Evolutionary conservation across 1,140 invertebrate genomes (phyloP).

Genomic region (Cepaea nemoralis): DNA sequence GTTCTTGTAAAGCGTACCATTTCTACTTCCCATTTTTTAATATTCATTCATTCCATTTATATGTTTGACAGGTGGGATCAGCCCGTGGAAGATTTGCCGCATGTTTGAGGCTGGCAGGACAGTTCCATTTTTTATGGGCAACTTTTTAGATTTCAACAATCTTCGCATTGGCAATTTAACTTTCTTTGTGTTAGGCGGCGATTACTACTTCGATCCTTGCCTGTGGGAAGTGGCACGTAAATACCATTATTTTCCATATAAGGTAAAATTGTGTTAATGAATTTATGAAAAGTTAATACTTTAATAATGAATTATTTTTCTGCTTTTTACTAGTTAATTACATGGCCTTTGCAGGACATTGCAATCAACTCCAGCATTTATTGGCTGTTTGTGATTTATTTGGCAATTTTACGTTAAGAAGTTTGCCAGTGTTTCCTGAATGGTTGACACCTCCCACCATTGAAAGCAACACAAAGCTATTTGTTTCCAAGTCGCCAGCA

Average conservation of each 20-base stretch:
- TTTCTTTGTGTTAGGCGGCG: constrained; percentile 31
- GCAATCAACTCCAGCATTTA: no score
- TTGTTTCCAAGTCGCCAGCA: no score
- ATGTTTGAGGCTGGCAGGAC: constrained; percentile 36
- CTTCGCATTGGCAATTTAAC: not conserved
- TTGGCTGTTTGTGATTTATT: no score
- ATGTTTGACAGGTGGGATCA: constrained; percentile 15
- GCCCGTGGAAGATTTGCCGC: constrained; percentile 36
- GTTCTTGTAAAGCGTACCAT: no score
- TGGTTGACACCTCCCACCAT: no score
- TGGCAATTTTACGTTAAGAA: no score
- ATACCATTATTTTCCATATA: constrained; percentile 39
- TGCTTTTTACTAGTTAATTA: no score
- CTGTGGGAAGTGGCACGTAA: constrained; percentile 34
- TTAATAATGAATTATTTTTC: no score
- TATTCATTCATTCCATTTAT: not conserved
- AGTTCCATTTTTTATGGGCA: constrained; percentile 30
- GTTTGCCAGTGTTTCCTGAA: no score
- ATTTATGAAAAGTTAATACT: no score
- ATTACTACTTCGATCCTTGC: constrained; percentile 40
- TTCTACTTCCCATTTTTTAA: not conserved
- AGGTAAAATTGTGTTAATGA: constrained; percentile 8
- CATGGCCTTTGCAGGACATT: no score
- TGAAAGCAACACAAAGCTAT: no score
- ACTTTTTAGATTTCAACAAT: constrained; percentile 23